phyloP scores from a whole-genome alignment of 2,888 invertebrate genomes.

The Thymelicus sylvestris region DNA sequence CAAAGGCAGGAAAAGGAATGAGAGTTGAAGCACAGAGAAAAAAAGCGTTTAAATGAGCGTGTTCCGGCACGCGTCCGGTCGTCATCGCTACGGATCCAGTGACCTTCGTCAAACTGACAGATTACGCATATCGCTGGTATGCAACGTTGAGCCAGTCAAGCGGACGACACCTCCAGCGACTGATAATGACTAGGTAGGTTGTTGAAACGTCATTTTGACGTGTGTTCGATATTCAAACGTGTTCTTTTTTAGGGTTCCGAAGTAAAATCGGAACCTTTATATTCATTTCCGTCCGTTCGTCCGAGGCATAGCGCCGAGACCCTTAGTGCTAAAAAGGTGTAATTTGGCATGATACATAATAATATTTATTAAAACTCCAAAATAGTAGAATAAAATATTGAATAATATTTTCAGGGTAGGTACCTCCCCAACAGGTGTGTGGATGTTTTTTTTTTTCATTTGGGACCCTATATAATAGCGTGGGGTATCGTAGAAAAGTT shows the following conservation, averaged over 20 bases:
- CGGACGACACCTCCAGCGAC: slow-evolving; percentile 47
- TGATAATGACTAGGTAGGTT: slow-evolving; percentile 8
- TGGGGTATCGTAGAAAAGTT: too few species aligned
- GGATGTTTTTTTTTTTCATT: too few species aligned
- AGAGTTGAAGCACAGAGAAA: slow-evolving; percentile 50
- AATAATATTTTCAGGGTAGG: too few species aligned
- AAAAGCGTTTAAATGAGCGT: slow-evolving; percentile 59
- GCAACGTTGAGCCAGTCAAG: slow-evolving; percentile 59
- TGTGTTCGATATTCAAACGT: neutral
- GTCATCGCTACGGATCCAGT: slow-evolving; percentile 48
- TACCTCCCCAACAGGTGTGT: too few species aligned
- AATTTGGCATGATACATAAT: too few species aligned
- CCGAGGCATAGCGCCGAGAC: too few species aligned
- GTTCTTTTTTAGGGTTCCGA: neutral
- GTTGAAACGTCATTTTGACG: slow-evolving; percentile 11
- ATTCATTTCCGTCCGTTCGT: too few species aligned
- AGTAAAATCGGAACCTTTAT: too few species aligned
- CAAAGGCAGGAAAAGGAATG: slow-evolving; percentile 37
- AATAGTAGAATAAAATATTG: too few species aligned
- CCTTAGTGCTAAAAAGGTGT: too few species aligned
- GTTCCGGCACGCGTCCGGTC: slow-evolving; percentile 73
- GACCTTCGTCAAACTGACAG: slow-evolving; percentile 83
- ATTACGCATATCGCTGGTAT: slow-evolving; percentile 74
- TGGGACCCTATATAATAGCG: too few species aligned
- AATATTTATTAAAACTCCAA: too few species aligned